Conservation (phyloP, 1,140 invertebrate species). For the Neotoxoptera formosana region DNA sequence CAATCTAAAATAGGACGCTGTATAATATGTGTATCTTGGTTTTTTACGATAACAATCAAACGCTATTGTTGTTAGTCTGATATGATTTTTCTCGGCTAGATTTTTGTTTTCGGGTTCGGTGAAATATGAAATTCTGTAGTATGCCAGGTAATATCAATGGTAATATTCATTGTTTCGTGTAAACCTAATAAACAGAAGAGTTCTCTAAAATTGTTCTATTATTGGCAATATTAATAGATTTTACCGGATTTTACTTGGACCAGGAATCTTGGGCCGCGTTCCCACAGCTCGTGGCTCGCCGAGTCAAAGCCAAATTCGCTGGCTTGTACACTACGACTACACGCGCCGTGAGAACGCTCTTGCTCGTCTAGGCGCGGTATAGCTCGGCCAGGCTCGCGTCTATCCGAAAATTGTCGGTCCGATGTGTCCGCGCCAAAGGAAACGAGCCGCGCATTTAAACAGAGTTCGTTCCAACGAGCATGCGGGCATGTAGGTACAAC, state of each 20-base stretch:
- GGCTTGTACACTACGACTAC: not conserved
- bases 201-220: not conserved
- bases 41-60: no score
- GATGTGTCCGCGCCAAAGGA: not conserved
- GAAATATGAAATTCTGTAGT: not conserved
- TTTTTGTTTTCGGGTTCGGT: not conserved
- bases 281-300: not conserved
- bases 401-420: not conserved
- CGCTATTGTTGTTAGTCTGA: no score
- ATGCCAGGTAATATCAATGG: no score
- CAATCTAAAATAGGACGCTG: no score
- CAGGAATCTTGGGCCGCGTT: not conserved
- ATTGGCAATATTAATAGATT: not conserved
- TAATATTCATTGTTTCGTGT: not conserved
- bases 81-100: not conserved
- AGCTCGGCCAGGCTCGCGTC: not conserved
- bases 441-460: not conserved
- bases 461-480: not conserved
- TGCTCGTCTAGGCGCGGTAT: not conserved
- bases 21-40: no score
- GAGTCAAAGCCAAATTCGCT: not conserved
- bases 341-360: not conserved
- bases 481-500: no score
- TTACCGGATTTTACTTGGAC: not conserved
- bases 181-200: not conserved